phyloP scores from a whole-genome alignment of 2,888 invertebrate genomes.

The Drosophila antonietae region DNA sequence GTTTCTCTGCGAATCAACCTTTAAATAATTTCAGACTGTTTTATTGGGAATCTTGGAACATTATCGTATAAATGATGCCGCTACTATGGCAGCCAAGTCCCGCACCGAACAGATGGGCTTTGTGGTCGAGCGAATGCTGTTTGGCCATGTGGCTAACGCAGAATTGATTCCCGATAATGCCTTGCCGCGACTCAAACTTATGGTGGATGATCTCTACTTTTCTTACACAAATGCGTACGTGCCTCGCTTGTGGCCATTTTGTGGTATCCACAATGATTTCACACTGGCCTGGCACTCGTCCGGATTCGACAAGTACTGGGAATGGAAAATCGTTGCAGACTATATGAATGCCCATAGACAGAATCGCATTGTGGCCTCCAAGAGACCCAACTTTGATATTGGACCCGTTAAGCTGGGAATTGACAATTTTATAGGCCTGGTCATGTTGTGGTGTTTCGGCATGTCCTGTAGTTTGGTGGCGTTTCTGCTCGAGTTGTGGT shows the following conservation, averaged over 20 bases:
- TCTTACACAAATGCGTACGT: conserved; percentile 87
- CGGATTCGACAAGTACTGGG: conserved; percentile 88
- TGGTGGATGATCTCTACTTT: conserved; percentile 89
- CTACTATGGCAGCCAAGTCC: conserved; percentile 81
- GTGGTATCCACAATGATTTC: conserved; percentile 86
- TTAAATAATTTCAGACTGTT: conserved; percentile 44
- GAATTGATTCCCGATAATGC: conserved; percentile 87
- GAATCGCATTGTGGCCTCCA: conserved; percentile 68
- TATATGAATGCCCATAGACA: conserved; percentile 74
- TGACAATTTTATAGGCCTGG: conserved; percentile 76
- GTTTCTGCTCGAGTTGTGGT: conserved; percentile 66
- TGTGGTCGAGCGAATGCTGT: conserved; percentile 87
- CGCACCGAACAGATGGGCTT: conserved; percentile 86
- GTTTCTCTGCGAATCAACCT: neutral
- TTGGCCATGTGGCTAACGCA: conserved; percentile 88
- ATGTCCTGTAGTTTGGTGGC: conserved; percentile 59
- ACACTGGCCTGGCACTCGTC: conserved; percentile 87
- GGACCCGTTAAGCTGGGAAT: conserved; percentile 73
- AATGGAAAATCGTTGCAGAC: conserved; percentile 84
- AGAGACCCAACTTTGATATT: conserved; percentile 54
- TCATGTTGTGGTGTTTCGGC: conserved; percentile 76
- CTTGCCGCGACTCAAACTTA: conserved; percentile 86
- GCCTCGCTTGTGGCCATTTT: conserved; percentile 87
- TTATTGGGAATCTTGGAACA: conserved; percentile 50
- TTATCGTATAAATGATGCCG: conserved; percentile 55